Evolutionary conservation across 1,140 invertebrate species (phyloP), one percentile per base, ranked within the genome.

Genomic region (Microplitis mediator): DNA sequence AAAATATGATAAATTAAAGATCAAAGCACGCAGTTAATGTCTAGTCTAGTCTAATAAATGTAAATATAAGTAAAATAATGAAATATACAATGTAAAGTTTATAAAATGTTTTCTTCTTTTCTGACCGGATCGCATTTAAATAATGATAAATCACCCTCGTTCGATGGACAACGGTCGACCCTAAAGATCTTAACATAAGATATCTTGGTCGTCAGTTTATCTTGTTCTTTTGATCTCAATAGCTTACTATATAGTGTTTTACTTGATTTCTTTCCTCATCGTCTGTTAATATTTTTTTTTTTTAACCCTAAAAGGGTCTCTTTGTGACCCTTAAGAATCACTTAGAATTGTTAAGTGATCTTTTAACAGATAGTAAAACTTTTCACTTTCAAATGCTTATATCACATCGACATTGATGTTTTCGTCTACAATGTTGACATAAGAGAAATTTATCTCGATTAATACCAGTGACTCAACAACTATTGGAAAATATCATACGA

Each of bases 91-190:
- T 45, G 39, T 45, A 45, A 31, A 50, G 36, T 23, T 11, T 73
- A 36, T 14, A 45, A 11, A 45, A 45, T 23, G 3, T 68, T 35
- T 36, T 71, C 39, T 23, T 52, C 50, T 54, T 51, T 31, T 14
- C 54, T n/a, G 56, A 73, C 50, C 67, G 39, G 61, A 70, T 78
- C 78, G 78, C 79, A 81, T 80, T 81, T 81, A 76, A 83, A 82
- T 83, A 78, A 84, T 78, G 80, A 85, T 85, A 84, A 84, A 85
- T 85, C 83, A 84, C 77, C 75, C 66, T 63, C 74, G 69, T 81
- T 81, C 80, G 76, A 80, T 77, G 80, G 78, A 80, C 77, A 63
- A 52, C 66, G 77, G 75, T 78, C 31, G 68, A 51, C 58, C 51
- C 67, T 60, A 71, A 77, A 80, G 83, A 85, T 84, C 78, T 78